phyloP scores from a whole-genome alignment of 2,113 vertebrate genomes.

The Cinclus mexicanus region DNA sequence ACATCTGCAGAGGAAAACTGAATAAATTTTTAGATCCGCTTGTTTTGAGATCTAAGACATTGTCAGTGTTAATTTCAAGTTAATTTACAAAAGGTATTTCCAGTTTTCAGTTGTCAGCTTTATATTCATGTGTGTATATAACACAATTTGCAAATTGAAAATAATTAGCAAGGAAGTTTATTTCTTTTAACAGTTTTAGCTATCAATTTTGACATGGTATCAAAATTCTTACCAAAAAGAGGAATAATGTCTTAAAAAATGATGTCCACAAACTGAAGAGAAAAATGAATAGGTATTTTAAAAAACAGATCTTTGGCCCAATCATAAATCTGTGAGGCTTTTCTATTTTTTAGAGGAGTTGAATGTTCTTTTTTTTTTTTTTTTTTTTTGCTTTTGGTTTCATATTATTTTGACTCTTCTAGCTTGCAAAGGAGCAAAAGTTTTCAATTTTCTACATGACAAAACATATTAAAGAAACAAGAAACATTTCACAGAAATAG shows the following conservation, averaged over 20 bases:
- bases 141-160: background rate
- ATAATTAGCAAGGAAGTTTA: background rate
- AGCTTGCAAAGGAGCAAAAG: background rate
- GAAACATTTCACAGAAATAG: background rate
- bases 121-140: accelerated
- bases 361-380: background rate
- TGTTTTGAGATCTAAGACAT: background rate
- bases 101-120: background rate
- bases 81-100: background rate
- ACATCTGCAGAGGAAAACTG: background rate
- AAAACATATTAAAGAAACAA: background rate
- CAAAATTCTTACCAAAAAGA: background rate
- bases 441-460: background rate
- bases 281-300: accelerated
- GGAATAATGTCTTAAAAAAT: background rate
- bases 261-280: background rate
- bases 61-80: background rate
- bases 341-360: background rate
- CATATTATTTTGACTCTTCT: background rate
- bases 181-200: background rate
- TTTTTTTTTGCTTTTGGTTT: background rate
- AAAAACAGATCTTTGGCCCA: accelerated
- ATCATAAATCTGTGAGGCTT: background rate
- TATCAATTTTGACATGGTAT: background rate
- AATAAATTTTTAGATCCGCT: background rate